A percentile compares a stretch with the other conserved stretches of the same genome.
Conservation (phyloP, 2,888 invertebrate genomes). For the Hetaerina titia region DNA sequence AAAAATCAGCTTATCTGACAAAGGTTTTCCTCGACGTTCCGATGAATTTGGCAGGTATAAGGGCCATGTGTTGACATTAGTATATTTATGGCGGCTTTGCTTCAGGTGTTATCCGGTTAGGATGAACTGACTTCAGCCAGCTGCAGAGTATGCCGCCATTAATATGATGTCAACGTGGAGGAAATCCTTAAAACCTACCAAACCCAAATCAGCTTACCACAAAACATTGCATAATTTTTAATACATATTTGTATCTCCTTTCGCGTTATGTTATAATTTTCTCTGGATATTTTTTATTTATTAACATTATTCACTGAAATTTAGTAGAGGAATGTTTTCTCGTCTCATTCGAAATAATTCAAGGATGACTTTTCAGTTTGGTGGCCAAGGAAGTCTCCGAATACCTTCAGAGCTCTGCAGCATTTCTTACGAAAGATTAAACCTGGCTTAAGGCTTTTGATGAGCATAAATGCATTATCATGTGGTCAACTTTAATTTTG, state of each 20-base stretch:
- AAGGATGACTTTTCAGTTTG: not conserved
- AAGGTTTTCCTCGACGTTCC: too few relatives aligned
- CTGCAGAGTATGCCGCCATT: too few relatives aligned
- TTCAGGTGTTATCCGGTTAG: too few relatives aligned
- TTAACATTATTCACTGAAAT: not conserved
- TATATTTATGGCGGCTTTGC: too few relatives aligned
- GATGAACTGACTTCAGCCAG: too few relatives aligned
- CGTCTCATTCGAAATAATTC: constrained; percentile 4
- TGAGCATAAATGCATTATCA: not conserved
- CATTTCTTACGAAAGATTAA: not conserved
- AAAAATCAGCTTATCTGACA: too few relatives aligned
- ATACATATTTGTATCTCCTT: not conserved
- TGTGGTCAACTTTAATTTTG: not conserved
- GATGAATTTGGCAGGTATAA: too few relatives aligned
- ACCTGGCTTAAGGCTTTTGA: not conserved
- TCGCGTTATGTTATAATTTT: not conserved
- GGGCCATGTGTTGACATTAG: too few relatives aligned
- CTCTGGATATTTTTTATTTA: not conserved
- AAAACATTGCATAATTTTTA: not conserved
- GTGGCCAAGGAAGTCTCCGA: not conserved
- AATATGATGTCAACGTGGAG: too few relatives aligned
- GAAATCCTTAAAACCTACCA: too few relatives aligned
- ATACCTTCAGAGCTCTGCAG: not conserved
- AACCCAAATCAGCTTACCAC: too few relatives aligned
- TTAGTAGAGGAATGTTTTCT: not conserved